Evolutionary conservation across 2,888 invertebrate genomes (phyloP).

Genomic region (Lapara coniferarum): DNA sequence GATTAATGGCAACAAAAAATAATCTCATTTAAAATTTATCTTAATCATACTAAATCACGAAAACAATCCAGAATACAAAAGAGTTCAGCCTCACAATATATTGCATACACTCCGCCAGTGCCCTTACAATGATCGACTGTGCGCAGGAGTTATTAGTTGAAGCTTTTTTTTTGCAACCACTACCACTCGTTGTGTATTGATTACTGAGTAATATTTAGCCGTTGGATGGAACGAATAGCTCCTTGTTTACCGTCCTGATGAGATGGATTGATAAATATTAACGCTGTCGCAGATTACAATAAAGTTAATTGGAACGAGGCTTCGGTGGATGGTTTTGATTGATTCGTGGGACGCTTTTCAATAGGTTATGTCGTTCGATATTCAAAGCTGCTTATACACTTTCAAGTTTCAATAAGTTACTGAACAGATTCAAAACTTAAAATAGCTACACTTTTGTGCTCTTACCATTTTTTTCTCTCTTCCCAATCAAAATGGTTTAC

Average conservation of each 20-base stretch:
- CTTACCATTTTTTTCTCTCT: no score
- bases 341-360: background rate
- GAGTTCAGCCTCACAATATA: background rate
- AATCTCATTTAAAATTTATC: background rate
- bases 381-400: no score
- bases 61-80: background rate
- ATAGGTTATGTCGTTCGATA: no score
- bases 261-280: conserved; percentile 17
- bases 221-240: conserved; percentile 23
- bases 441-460: background rate
- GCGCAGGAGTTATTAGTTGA: conserved; percentile 44
- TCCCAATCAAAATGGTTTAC: no score
- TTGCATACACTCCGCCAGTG: conserved; percentile 29
- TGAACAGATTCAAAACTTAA: background rate
- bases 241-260: conserved; percentile 21
- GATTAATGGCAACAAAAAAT: background rate
- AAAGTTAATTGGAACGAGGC: conserved; percentile 3
- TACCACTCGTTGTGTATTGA: conserved; percentile 35
- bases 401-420: no score
- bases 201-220: conserved; percentile 30
- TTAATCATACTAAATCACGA: background rate
- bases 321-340: background rate
- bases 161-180: conserved; percentile 36
- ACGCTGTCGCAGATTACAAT: background rate
- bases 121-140: conserved; percentile 41